A percentile compares a stretch with the other conserved stretches of the same genome.
Conservation (phyloP, 2,888 invertebrate genomes). For the Euspilapteryx auroguttella region DNA sequence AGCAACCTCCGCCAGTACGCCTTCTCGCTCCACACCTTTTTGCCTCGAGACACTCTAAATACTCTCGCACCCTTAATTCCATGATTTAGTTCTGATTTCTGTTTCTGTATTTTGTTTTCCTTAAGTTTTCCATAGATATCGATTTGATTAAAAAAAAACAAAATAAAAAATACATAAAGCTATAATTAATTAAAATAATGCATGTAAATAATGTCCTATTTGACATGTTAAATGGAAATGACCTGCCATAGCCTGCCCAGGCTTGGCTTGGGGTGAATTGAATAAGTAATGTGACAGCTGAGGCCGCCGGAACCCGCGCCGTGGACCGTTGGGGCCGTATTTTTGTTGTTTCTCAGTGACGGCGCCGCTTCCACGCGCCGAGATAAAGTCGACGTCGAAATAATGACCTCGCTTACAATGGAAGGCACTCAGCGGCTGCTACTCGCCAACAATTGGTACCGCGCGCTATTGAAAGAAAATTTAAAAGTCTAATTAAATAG, state of each 20-base stretch:
- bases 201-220: conserved; percentile 13
- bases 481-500: conserved; percentile 4
- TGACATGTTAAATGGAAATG: conserved; percentile 4
- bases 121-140: no score
- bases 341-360: no score
- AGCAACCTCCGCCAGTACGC: conserved; percentile 18
- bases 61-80: no score
- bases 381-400: conserved; percentile 7
- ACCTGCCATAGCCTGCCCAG: no score
- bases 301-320: no score
- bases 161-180: not conserved
- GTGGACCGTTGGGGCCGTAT: no score
- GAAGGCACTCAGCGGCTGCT: conserved; percentile 5
- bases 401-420: conserved; percentile 9
- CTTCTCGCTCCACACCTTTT: conserved; percentile 15
- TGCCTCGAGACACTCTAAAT: conserved; percentile 2
- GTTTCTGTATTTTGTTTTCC: no score
- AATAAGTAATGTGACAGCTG: conserved; percentile 15
- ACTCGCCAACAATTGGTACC: conserved; percentile 2
- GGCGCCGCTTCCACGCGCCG: no score
- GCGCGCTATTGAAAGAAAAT: conserved; percentile 2
- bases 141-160: no score
- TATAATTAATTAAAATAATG: not conserved
- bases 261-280: no score
- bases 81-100: no score